Evolutionary conservation across 2,113 vertebrate species (phyloP).

Genomic region (Bombycilla garrulus): DNA sequence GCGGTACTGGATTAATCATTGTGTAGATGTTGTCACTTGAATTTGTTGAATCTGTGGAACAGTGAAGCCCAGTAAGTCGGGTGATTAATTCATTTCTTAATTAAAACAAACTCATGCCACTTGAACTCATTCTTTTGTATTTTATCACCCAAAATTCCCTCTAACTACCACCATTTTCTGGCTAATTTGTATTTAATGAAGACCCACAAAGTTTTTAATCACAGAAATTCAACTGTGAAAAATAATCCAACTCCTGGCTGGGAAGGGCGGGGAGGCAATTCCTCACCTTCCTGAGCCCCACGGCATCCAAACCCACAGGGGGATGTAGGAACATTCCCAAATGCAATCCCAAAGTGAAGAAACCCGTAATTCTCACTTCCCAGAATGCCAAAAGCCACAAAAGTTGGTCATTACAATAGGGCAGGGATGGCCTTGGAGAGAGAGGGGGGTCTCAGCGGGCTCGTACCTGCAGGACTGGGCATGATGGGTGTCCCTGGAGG

Average conservation of each 20-base stretch:
- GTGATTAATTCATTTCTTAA: constrained; percentile 84
- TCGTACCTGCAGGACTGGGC: constrained; percentile 94
- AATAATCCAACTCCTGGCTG: constrained; percentile 57
- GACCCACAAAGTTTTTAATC: constrained; percentile 85
- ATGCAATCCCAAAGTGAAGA: background rate
- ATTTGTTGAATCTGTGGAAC: constrained; percentile 94
- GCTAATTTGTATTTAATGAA: constrained; percentile 84
- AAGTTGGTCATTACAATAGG: background rate
- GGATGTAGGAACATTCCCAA: background rate
- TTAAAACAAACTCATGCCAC: constrained; percentile 84
- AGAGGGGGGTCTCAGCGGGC: background rate
- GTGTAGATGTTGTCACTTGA: constrained; percentile 99
- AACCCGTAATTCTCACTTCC: accelerated
- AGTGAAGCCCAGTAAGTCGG: constrained; percentile 72
- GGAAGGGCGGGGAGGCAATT: background rate
- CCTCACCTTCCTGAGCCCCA: background rate
- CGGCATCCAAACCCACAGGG: background rate
- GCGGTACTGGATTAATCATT: constrained; percentile 98
- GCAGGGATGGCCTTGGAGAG: background rate
- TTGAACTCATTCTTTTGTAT: constrained; percentile 83
- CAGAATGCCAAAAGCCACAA: background rate
- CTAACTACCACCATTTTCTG: constrained; percentile 81
- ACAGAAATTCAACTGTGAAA: constrained; percentile 76
- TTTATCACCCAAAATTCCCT: constrained; percentile 82
- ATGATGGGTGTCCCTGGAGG: constrained; percentile 98